Evolutionary conservation across 1,140 invertebrate genomes (phyloP).

Genomic region (Plutomurus gul): DNA sequence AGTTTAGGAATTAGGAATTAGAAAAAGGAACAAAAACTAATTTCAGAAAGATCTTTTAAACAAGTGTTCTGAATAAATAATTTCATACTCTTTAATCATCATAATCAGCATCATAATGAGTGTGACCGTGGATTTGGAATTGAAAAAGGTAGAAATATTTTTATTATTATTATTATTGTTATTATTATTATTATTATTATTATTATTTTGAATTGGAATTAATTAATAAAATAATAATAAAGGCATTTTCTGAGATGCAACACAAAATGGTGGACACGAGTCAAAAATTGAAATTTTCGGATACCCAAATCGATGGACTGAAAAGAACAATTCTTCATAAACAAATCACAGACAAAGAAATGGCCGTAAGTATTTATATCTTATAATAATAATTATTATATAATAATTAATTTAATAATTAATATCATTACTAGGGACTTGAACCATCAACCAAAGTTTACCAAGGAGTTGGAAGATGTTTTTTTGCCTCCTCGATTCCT

Average conservation of each 20-base stretch:
- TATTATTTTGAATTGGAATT: constrained; percentile 27
- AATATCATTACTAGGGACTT: constrained; percentile 57
- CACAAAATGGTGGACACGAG: constrained; percentile 79
- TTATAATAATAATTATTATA: neutral
- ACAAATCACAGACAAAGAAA: constrained; percentile 70
- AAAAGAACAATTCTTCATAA: constrained; percentile 71
- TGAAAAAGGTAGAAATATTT: neutral
- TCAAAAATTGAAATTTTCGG: constrained; percentile 77
- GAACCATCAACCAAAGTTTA: constrained; percentile 70
- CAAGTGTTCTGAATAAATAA: too few species aligned
- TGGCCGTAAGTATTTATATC: constrained; percentile 59
- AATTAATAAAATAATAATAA: neutral
- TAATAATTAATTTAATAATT: constrained; percentile 41
- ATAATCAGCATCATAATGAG: neutral
- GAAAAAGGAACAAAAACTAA: too few species aligned
- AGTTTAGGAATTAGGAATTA: too few species aligned
- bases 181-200: neutral
- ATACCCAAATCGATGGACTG: constrained; percentile 75
- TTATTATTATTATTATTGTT: neutral
- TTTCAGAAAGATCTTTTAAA: too few species aligned
- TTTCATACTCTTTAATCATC: neutral
- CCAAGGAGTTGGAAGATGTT: constrained; percentile 82
- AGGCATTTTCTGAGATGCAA: constrained; percentile 83
- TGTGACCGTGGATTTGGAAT: neutral
- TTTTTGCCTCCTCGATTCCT: constrained; percentile 71